Base-by-base conservation (phyloP, 35 echinoderm and acorn worm species). In the Apostichopus parvimensis region DNA sequence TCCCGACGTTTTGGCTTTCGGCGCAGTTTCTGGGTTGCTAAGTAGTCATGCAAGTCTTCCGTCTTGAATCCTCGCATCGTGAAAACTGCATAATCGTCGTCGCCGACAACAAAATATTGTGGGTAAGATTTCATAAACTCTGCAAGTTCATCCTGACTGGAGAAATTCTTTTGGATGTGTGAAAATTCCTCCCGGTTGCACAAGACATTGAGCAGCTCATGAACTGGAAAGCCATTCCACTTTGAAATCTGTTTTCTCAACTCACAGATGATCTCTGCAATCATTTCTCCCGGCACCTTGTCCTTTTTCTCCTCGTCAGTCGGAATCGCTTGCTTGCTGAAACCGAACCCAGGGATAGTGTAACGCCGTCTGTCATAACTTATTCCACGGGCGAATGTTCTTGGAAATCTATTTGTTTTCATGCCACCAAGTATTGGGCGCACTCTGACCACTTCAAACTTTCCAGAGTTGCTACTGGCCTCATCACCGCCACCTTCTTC, bases 21-120 rank as follows among this genome's bases (percentile, higher is more conserved):
- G 18, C 86, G 57, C 15, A 88, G 86, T 21, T 88, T 88, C 62
- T 88, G 86, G 23, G 86, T 88, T n/a, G 86, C 86, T 73, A 88
- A 73, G 25, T 66, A 88, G 34, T 88, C 86, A 28, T 88, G 86
- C 24, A 88, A 54, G 86, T 88, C 86, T 54, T 88, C 86, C 6
- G 86, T 88, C 62, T 88, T 88, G 86, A 88, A 88, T 13, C 86
- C 86, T 54, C 86, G 57, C 86, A 88, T 88, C 3, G 86, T 88
- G 21, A 72, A 88, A 22, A 88, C 86, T 54, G 62, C n/a, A 73
- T 88, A 88, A 20, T 66, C 68, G 54, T 88, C 86, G 52, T 88
- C 86, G 17, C 86, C 64, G 4, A 88, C 86, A 1, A 88, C 61
- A 54, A 88, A 88, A 54, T 88, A 88, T 73, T 88, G 86, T n/a